phyloP scores from a whole-genome alignment of 2,113 vertebrate genomes.

The Rhinolophus ferrumequinum region DNA sequence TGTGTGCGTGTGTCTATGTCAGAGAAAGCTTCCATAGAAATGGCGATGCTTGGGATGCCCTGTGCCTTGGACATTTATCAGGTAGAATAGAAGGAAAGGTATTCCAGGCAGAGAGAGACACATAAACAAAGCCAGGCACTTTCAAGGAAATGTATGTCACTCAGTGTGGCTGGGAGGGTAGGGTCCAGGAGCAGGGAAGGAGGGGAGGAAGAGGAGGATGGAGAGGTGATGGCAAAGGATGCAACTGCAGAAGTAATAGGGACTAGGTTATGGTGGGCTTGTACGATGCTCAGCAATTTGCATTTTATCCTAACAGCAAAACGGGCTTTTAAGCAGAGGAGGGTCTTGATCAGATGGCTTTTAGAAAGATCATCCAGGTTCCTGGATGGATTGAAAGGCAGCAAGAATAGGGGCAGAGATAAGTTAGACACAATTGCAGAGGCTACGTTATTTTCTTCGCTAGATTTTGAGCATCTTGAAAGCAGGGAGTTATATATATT shows the following conservation, averaged over 20 bases:
- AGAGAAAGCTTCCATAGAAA: not conserved
- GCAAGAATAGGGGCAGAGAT: not conserved
- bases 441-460: not conserved
- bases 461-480: not conserved
- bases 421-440: not conserved
- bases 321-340: not conserved
- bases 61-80: not conserved
- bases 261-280: not conserved
- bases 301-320: not conserved
- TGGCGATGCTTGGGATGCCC: not conserved
- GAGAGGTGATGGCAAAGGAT: not conserved
- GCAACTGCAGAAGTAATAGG: not conserved
- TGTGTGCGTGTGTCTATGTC: not conserved
- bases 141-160: not conserved
- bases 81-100: not conserved
- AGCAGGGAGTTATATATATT: not conserved
- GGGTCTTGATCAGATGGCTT: not conserved
- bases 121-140: not conserved
- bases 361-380: not conserved
- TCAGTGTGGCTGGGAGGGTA: not conserved
- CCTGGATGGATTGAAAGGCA: not conserved
- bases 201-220: not conserved
- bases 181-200: not conserved
- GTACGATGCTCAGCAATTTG: not conserved
- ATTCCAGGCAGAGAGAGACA: not conserved